A percentile compares a stretch with the other conserved stretches of the same genome.
phyloP scores from a whole-genome alignment of 2,888 invertebrate genomes.

The Sinotaia quadrata region DNA sequence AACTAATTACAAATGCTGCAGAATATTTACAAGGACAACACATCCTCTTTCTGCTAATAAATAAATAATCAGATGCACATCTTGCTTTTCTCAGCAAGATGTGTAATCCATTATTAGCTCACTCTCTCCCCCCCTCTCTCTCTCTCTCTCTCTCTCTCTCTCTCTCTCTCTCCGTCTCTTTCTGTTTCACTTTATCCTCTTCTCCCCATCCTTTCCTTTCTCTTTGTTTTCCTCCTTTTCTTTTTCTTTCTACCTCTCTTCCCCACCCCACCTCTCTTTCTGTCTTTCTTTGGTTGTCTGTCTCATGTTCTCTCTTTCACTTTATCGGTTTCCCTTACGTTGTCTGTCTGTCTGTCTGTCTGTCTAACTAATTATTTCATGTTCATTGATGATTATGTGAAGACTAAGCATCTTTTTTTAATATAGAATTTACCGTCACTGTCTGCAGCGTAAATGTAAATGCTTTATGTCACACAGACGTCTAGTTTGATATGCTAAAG shows the following conservation, averaged over 20 bases:
- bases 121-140: background rate
- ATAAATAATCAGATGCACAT: no score
- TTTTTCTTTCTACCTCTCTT: background rate
- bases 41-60: no score
- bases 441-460: no score
- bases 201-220: background rate
- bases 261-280: background rate
- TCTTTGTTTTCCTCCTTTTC: background rate
- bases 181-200: background rate
- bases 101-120: no score
- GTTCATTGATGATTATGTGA: no score
- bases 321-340: background rate
- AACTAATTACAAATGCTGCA: no score
- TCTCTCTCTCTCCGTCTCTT: background rate
- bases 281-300: background rate
- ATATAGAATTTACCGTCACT: no score
- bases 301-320: background rate
- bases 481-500: no score
- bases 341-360: conserved; percentile 9
- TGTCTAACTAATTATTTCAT: background rate
- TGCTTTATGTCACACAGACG: no score
- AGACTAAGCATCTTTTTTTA: no score
- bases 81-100: no score
- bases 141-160: background rate
- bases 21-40: no score